These are phyloP conservation scores for Holothuria leucospilota DNA, from an alignment of 53 echinoderm and acorn worm species.

Conservation along the genomic window DNA sequence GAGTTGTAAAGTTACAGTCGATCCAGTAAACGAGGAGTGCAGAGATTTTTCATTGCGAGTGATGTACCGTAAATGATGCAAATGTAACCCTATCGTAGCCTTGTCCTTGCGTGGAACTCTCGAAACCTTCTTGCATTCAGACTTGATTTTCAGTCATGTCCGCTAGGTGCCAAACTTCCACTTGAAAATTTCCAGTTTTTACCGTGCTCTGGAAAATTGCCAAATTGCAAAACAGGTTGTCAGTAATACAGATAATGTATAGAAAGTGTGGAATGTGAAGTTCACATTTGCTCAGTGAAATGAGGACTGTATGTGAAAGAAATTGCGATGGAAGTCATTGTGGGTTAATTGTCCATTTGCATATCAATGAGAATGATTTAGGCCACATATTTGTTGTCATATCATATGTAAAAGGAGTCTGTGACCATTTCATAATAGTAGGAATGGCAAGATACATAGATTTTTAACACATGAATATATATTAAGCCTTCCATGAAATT, in stretches of 20 bases:
- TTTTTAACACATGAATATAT: no score
- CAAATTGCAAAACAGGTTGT: slow-evolving; percentile 22
- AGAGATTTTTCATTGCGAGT: neutral
- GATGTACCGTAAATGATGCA: slow-evolving; percentile 8
- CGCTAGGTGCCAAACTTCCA: slow-evolving; percentile 19
- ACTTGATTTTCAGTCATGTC: slow-evolving; percentile 23
- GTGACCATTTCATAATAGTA: no score
- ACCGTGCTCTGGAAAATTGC: neutral
- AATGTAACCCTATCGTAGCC: slow-evolving; percentile 25
- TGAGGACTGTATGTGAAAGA: neutral
- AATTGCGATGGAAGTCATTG: neutral
- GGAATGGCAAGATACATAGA: no score
- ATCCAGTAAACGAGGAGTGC: no score
- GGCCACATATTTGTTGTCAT: no score
- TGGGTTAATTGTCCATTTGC: no score
- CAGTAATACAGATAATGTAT: neutral
- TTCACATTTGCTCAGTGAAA: neutral
- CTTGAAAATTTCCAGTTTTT: slow-evolving; percentile 7
- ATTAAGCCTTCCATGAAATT: no score
- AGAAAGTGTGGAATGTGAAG: neutral
- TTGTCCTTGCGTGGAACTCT: slow-evolving; percentile 33
- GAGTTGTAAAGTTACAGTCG: no score
- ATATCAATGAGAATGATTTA: no score
- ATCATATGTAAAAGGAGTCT: no score
- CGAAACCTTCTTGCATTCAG: neutral